Conservation (phyloP, 2,797 vertebrate species). For the Acipenser ruthenus region DNA sequence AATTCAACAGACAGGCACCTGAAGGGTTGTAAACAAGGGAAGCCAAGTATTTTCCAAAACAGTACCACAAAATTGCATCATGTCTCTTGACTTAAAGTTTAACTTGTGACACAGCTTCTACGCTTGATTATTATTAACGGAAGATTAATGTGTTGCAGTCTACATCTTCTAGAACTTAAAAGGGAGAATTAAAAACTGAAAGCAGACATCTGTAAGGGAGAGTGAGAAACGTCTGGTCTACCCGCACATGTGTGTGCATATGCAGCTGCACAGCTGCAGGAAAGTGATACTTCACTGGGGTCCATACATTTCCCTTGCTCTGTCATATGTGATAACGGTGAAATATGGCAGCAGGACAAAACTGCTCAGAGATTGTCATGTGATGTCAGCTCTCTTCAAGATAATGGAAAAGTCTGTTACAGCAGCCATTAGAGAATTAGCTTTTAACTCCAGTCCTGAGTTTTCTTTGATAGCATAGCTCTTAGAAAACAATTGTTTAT, state of each 20-base stretch:
- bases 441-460: background rate
- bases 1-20: conserved; percentile 54
- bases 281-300: background rate
- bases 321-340: conserved; percentile 1
- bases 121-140: too few species aligned
- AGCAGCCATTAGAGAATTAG: background rate
- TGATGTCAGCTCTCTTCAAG: background rate
- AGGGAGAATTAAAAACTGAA: too few species aligned
- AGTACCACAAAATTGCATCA: background rate
- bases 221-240: background rate
- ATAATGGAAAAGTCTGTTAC: background rate
- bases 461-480: background rate
- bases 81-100: background rate
- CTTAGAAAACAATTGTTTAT: background rate
- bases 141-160: too few species aligned
- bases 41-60: conserved; percentile 3
- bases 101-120: background rate
- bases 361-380: background rate
- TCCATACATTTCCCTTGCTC: conserved; percentile 3
- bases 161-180: too few species aligned
- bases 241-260: background rate
- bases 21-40: conserved; percentile 33
- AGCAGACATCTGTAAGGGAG: conserved; percentile 1
- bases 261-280: background rate
- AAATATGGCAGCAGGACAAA: conserved; percentile 1